Evolutionary conservation across 2,113 vertebrate species (phyloP).

Genomic region (Calidris pygmaea): DNA sequence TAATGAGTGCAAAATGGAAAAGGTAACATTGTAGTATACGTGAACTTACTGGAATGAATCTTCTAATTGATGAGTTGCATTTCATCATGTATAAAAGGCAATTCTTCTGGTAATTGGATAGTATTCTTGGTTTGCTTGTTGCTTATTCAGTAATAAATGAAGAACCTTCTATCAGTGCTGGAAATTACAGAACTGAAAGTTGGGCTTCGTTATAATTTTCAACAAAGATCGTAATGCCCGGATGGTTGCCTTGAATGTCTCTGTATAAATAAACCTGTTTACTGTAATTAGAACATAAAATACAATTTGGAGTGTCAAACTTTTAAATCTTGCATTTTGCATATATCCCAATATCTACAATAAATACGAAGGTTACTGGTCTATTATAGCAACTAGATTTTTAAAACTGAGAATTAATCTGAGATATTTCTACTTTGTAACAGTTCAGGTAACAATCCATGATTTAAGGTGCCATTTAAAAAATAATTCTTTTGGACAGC

Average conservation of each 20-base stretch:
- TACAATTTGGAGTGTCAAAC: not conserved
- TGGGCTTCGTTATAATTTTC: not conserved
- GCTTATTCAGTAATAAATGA: not conserved
- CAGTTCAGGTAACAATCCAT: slow-evolving; percentile 51
- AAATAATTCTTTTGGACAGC: slow-evolving; percentile 62
- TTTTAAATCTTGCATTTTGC: not conserved
- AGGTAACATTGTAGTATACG: not conserved
- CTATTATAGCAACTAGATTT: not conserved
- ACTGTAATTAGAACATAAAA: not conserved
- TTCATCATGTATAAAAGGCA: not conserved
- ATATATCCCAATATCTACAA: not conserved
- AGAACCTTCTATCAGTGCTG: not conserved
- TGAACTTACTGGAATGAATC: not conserved
- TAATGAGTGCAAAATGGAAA: not conserved
- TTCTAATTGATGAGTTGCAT: not conserved
- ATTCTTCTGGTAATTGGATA: not conserved
- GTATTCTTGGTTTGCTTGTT: not conserved
- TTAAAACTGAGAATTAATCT: not conserved
- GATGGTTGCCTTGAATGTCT: not conserved
- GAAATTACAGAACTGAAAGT: not conserved
- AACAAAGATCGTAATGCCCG: not conserved
- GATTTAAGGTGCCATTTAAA: slow-evolving; percentile 64
- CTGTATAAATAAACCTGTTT: not conserved
- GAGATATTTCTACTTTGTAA: slow-evolving; percentile 15
- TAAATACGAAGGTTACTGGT: not conserved